Evolutionary conservation across 2,113 vertebrate species (phyloP), one percentile per base, ranked within the genome.

Genomic region (Casuarius casuarius): DNA sequence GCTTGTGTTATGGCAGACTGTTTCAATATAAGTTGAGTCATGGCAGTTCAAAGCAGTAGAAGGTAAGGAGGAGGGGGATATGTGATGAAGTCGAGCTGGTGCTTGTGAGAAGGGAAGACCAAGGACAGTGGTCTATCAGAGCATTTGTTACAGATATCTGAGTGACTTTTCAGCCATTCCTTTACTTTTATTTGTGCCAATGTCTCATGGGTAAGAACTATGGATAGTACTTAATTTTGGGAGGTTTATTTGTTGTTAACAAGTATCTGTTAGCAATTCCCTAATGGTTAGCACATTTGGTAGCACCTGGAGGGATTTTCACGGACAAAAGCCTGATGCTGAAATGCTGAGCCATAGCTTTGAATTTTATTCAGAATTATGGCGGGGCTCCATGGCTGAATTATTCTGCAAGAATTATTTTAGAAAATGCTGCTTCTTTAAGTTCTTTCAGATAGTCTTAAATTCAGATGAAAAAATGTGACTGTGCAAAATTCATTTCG

Each of bases 401-500:
- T 23, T 46, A 23, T 76, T 86, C 73, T 71, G 84, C 33, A 35
- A 61, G 72, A 67, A 42, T 44, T 82, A 7, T 42, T 82, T 81
- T 28, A 44, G 74, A 74, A 38, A 59, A 12, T 28, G 68, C 49
- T 42, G 48, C 62, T 91, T 87, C 63, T 79, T 19, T 92, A 84
- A 92, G 87, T 89, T 89, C 44, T 51, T 82, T 89, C 74, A 93
- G 62, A 51, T 94, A 84, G 48, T 63, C 58, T 83, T 68, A 67
- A 52, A 62, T 85, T 93, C 73, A 81, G 76, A 72, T 92, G 49
- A 62, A 61, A 63, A 25, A 76, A 70, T 71, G 42, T 62, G 87
- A 49, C 42, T 59, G 93, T 92, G 96, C 92, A 63, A 17, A 90
- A 49, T 51, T 97, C 93, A 92, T 97, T 97, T 97, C 97, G 58